Evolutionary conservation across 2,797 vertebrate species (phyloP).

Genomic region (Melopsittacus undulatus): DNA sequence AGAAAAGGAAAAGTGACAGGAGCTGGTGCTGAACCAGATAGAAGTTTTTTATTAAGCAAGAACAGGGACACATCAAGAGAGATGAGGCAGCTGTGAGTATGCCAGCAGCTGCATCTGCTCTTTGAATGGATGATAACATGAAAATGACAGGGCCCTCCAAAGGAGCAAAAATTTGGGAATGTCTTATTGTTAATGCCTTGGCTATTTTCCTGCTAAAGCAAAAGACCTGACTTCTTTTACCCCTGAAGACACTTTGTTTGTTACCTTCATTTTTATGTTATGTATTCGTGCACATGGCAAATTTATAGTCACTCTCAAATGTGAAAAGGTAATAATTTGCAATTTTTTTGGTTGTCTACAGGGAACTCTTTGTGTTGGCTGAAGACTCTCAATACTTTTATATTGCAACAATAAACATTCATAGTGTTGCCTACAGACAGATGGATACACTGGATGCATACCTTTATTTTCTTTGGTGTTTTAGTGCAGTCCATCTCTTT

Average conservation of each 20-base stretch:
- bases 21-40: neutral
- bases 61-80: slow-evolving; percentile 28
- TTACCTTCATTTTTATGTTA: neutral
- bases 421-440: neutral
- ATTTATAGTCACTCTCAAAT: neutral
- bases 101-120: slow-evolving; percentile 38
- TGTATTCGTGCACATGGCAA: neutral
- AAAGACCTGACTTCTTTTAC: neutral
- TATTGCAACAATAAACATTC: neutral
- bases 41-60: slow-evolving; percentile 38
- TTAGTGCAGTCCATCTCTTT: neutral
- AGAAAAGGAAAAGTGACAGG: slow-evolving; percentile 17
- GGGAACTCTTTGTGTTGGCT: neutral
- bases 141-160: slow-evolving; percentile 26
- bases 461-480: slow-evolving; percentile 39
- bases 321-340: neutral
- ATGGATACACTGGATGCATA: neutral
- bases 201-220: neutral
- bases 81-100: neutral
- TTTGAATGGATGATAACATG: neutral
- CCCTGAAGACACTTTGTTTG: neutral
- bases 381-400: neutral
- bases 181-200: neutral
- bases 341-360: neutral
- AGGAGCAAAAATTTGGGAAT: neutral